phyloP scores from a whole-genome alignment of 2,113 vertebrate species.

The Hymenochirus boettgeri region DNA sequence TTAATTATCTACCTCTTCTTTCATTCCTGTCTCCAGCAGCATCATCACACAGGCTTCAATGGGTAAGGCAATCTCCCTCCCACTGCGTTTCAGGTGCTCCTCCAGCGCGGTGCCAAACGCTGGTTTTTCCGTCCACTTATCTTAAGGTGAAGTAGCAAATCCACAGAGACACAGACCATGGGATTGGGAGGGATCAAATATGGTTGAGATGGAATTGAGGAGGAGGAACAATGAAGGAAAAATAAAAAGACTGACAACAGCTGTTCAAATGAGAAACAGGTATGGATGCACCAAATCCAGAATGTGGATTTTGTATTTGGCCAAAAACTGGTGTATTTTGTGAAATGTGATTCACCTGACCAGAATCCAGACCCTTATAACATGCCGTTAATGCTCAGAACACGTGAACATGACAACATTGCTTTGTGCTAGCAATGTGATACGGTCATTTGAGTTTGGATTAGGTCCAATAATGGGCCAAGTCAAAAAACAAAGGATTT shows the following conservation, averaged over 20 bases:
- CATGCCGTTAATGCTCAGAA: too few species aligned
- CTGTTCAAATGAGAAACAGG: neutral
- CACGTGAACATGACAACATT: too few species aligned
- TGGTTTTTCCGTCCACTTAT: conserved; percentile 95
- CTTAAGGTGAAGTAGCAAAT: conserved; percentile 36
- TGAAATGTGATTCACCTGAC: too few species aligned
- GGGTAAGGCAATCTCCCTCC: conserved; percentile 87
- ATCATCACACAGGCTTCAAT: conserved; percentile 96
- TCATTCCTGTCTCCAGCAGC: conserved; percentile 95
- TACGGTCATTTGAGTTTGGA: too few species aligned
- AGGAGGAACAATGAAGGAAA: conserved; percentile 17
- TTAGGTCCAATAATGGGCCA: too few species aligned
- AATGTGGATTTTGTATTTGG: too few species aligned
- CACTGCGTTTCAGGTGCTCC: conserved; percentile 90
- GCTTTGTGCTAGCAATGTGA: too few species aligned
- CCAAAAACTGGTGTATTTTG: too few species aligned
- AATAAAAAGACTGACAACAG: neutral
- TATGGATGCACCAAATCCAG: too few species aligned
- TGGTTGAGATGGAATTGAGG: neutral
- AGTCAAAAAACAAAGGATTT: too few species aligned
- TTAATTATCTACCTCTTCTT: conserved; percentile 79
- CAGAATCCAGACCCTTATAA: too few species aligned
- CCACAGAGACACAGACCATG: conserved; percentile 3
- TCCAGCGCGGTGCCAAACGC: conserved; percentile 89
- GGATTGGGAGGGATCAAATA: conserved; percentile 12